A percentile compares a stretch with the other conserved stretches of the same genome.
phyloP scores from a whole-genome alignment of 2,113 vertebrate species.

The Panthera leo region DNA sequence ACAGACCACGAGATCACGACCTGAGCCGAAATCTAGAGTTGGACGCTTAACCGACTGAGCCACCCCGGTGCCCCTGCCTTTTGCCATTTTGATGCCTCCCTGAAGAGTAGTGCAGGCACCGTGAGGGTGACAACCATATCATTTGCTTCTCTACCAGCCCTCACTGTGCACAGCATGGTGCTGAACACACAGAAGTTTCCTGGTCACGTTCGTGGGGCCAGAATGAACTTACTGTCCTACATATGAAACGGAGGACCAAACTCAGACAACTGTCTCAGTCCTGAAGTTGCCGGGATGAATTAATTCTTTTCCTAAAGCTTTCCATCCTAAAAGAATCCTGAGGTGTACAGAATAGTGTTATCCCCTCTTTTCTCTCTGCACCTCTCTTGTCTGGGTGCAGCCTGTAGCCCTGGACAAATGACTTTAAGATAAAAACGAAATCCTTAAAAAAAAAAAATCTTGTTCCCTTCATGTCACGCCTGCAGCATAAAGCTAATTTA shows the following conservation, averaged over 20 bases:
- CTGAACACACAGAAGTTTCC: background rate
- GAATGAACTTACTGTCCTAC: background rate
- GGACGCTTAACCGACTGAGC: too few relatives aligned
- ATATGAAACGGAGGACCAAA: background rate
- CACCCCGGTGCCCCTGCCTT: background rate
- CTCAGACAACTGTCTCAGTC: background rate
- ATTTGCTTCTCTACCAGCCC: background rate
- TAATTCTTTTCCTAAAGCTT: background rate
- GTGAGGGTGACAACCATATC: background rate
- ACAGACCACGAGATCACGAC: too few relatives aligned
- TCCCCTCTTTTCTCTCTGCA: background rate
- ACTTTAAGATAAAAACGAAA: background rate
- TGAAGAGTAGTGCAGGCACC: background rate
- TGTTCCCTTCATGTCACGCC: background rate
- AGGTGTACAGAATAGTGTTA: background rate
- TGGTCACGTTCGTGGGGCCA: accelerated
- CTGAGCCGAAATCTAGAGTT: too few relatives aligned
- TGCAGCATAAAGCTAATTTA: background rate
- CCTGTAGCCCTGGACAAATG: background rate
- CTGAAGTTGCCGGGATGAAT: background rate
- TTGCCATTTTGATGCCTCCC: background rate
- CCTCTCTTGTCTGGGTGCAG: background rate
- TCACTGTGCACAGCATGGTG: background rate
- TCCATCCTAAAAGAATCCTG: background rate
- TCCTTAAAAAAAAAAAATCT: background rate